Base-by-base conservation (phyloP, 35 echinoderm and acorn worm species). In the Lytechinus pictus region DNA sequence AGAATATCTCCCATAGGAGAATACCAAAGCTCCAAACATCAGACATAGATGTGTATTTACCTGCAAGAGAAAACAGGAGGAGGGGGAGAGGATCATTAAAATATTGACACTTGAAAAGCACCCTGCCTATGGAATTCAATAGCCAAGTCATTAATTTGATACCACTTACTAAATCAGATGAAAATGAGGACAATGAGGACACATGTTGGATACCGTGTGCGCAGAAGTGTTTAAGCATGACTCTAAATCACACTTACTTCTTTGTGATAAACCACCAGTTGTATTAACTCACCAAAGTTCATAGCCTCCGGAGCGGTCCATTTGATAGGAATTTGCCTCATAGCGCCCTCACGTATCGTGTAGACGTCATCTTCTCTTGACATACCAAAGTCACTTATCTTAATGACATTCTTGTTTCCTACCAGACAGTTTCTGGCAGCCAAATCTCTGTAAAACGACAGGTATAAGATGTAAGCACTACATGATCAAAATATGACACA, bases 361-460 rank as follows among this genome's bases (percentile, higher is more conserved):
- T 99, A 99, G 28, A 98, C 96, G 10, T 99, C 97, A 57, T 99
- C 98, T 33, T 99, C 96, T 53, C 98, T 96, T 14, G 98, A 99
- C 98, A 99, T 99, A 13, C 98, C 98, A 98, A 99, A 99, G 94
- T 99, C 98, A 55, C 97, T 98, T 72, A 99, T 99, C 90, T 99
- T 99, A 54, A 99, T 95, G 21, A 57, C 28, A 91, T 98, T 97
- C 71, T 98, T 98, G 79, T 96, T 52, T 27, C 98, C 98, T 0
- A 99, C 97, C 55, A 99, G 95, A 92, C 98, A 99, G 94, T 99
- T 99, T 94, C 98, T 94, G 13, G 98, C 98, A 9, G 98, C 98
- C 55, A 99, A 97, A 96, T 99, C 98, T 94, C 98, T 99, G 97
- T 95, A 16, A 79, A 79, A n/a, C 19, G 21, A 79, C 21, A 14